Evolutionary conservation across 2,113 vertebrate genomes (phyloP), one percentile per base, ranked within the genome.

Genomic region (Myodes glareolus): DNA sequence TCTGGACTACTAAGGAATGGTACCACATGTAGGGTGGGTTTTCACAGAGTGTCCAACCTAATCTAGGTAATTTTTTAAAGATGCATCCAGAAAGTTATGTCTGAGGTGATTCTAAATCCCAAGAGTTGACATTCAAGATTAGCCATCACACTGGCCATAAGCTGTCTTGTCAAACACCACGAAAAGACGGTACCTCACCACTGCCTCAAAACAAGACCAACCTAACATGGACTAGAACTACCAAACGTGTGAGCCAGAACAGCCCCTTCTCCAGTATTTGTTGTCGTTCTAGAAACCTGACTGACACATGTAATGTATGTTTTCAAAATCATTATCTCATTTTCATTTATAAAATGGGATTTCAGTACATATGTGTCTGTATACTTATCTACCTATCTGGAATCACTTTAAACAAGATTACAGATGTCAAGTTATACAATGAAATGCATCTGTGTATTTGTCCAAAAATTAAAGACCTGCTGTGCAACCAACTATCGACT

Each of bases 351-450:
- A 55, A 80, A 82, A 75, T 87, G 91, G 77, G 42, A 89, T 85
- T 86, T n/a, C 13, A 61, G 29, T 68, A 36, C 3, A 7, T 29
- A 42, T 12, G 1, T 84, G 55, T 82, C 55, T 82, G 36, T 10
- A 58, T 42, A 14, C 13, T 42, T 63, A 63, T 31, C 25, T 63
- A 77, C 25, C 75, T 77, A 63, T 84, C 45, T 50, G 68, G 45
- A 75, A 45, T 45, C 8, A 67, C 39, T 95, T 93, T 88, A 78
- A 96, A 95, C 14, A 90, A 94, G 93, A 65, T 84, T 65, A 45
- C 39, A 85, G 63, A 63, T 52, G 85, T 92, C 1, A 27, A 55
- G 67, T 94, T 84, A 42, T 87, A 89, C 80, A 84, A 16, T 6
- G 23, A 84, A 92, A 75, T 88, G 65, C 1, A 65, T 91, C 25